phyloP scores from a whole-genome alignment of 2,888 invertebrate species.

The Eueremaeus valkanovi region DNA sequence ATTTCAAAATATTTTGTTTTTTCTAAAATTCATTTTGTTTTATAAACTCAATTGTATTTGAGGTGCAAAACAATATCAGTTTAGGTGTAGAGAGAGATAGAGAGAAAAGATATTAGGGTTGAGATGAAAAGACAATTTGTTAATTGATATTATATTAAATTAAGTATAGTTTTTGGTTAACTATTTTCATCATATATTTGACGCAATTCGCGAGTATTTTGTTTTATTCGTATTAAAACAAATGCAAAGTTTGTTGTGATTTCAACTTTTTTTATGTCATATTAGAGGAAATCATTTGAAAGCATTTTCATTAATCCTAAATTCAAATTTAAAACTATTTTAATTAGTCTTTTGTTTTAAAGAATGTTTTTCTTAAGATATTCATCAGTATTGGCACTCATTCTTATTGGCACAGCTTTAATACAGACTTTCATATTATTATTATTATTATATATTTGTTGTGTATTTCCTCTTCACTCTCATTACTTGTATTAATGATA shows the following conservation, averaged over 20 bases:
- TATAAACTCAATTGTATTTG: neutral
- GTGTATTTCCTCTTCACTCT: slow-evolving; percentile 1
- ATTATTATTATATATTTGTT: too few relatives aligned
- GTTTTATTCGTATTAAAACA: neutral
- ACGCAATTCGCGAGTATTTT: neutral
- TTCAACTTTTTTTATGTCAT: neutral
- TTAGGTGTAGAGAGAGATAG: neutral
- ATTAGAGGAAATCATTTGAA: too few relatives aligned
- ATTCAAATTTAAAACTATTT: slow-evolving; percentile 15
- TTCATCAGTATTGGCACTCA: slow-evolving; percentile 23
- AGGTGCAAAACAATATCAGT: neutral
- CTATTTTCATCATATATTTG: neutral
- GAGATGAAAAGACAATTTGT: neutral
- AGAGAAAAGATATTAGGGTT: neutral
- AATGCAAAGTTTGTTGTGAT: neutral
- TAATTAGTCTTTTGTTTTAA: slow-evolving; percentile 19
- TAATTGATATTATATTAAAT: neutral
- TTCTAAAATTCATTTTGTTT: neutral
- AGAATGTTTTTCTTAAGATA: neutral
- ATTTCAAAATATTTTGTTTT: neutral
- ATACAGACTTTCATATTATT: neutral
- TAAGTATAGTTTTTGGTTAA: too few relatives aligned
- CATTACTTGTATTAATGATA: neutral
- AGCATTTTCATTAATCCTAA: too few relatives aligned
- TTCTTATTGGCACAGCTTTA: slow-evolving; percentile 9